phyloP scores from a whole-genome alignment of 2,888 invertebrate genomes.

The Mythimna ferrago region DNA sequence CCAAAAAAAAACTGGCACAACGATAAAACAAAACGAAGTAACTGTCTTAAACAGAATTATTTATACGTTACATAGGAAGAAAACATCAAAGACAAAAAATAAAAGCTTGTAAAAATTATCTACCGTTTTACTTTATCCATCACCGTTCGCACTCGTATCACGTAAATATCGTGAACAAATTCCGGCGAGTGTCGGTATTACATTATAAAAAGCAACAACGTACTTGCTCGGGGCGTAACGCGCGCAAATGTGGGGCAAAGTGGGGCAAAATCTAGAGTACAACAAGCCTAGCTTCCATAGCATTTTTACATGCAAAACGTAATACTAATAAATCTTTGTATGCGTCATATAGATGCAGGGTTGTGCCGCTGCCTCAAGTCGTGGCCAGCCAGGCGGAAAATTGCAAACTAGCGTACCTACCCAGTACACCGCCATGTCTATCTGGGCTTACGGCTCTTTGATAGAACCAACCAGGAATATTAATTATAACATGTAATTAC shows the following conservation, averaged over 20 bases:
- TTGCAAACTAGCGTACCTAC: constrained; percentile 69
- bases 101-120: constrained; percentile 54
- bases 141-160: constrained; percentile 49
- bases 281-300: constrained; percentile 48
- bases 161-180: constrained; percentile 56
- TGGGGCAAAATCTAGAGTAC: constrained; percentile 55
- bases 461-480: constrained; percentile 52
- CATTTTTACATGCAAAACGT: constrained; percentile 65
- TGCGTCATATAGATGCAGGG: constrained; percentile 66
- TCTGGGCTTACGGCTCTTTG: constrained; percentile 54
- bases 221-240: constrained; percentile 35
- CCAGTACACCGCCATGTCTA: constrained; percentile 57
- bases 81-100: constrained; percentile 53
- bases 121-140: constrained; percentile 55
- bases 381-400: constrained; percentile 70
- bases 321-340: constrained; percentile 69
- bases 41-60: constrained; percentile 44
- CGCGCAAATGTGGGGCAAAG: constrained; percentile 49
- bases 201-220: constrained; percentile 59
- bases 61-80: constrained; percentile 28
- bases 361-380: constrained; percentile 62
- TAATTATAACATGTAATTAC: constrained; percentile 59
- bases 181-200: constrained; percentile 56
- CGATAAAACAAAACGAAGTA: constrained; percentile 21
- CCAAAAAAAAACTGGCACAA: constrained; percentile 6